Evolutionary conservation across 2,888 invertebrate genomes (phyloP), one percentile per base, ranked within the genome.

Genomic region (Tenthredo distinguenda): DNA sequence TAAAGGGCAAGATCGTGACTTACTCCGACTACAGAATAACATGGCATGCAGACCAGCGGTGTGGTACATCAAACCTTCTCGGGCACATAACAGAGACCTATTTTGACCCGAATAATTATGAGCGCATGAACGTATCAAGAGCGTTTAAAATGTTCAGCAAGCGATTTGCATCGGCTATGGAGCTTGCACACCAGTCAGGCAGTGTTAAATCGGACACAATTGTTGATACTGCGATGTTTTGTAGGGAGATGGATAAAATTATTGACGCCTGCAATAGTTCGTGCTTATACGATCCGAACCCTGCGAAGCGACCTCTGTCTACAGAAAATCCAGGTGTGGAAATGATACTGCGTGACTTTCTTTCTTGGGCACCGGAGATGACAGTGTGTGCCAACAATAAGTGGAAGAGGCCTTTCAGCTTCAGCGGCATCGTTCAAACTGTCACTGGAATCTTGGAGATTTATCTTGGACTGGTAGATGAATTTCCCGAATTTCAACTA

Each of bases 361-460:
- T n/a, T 21, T 62, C n/a, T 62, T n/a, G 62, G 62, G 62, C 62
- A 21, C 62, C 62, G 62, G 7, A 18, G 21, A 62, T 62, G 62
- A 62, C n/a, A 4, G 21, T 62, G 21, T 62, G 62, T 26, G 21
- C 62, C 26, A 62, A 62, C 9, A 26, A 10, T 26, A 82, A 82
- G 26, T 85, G 65, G 72, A 74, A 65, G 18, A 84, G 84, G 85
- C 72, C 77, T 21, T 87, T 87, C 15, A 87, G 85, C 50, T 71
- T 87, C n/a, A 68, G 55, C 37, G 87, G 86, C 9, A 50, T 88
- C 18, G 43, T 85, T 31, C 31, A 87, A 37, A 87, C 87, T 47
- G 85, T 86, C 0, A 43, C 21, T 21, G 85, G 85, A 12, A 65
- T 87, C 76, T 26, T 87, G 1, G 21, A 68, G 6, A 7, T 85